Evolutionary conservation across 1,140 invertebrate species (phyloP), one percentile per base, ranked within the genome.

Genomic region (Carposina sasakii): DNA sequence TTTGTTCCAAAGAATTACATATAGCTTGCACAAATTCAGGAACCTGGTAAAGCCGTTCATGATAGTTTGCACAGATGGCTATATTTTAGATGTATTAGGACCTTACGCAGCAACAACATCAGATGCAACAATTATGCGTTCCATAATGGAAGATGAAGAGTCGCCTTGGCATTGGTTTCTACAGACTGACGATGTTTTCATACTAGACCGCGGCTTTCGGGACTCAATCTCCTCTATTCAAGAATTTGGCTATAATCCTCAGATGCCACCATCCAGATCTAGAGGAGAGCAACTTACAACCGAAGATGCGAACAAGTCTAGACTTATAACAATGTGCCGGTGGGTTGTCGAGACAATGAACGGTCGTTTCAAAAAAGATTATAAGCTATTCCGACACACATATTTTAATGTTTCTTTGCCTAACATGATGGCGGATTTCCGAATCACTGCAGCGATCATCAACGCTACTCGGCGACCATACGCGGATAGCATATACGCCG

Each of bases 331-430:
- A 3, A 17, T 52, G 22, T 36, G 41, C 20, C 22, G 49, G 12
- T 52, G 42, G 41, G 41, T 49, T 4, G 49, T 52, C 24, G 49
- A 44, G 24, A 31, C 19, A 22, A 22, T 52, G 8, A 52, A 52
- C 26, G 41, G 49, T 13, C 22, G 33, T 2, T 36, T 52, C 19
- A 52, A 52, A 37, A n/a, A 24, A 8, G 33, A 39, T 39, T 52
- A 37, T 31, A 52, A 52, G 21, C 20, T 52, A 16, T 52, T 52
- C 17, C 37, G 49, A 9, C 5, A 52, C n/a, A 36, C 24, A 19
- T 19, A 30, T 20, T 52, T 52, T 15, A 52, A 52, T 39, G 9
- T 5, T n/a, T 21, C 48, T n/a, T 21, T 42, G 39, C 28, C 17
- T n/a, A 43, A 39, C 13, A 28, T 24, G 15, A 12, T 50, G 5